Evolutionary conservation across 2,797 vertebrate species (phyloP), one percentile per base, ranked within the genome.

Genomic region (Myripristis jacobus): DNA sequence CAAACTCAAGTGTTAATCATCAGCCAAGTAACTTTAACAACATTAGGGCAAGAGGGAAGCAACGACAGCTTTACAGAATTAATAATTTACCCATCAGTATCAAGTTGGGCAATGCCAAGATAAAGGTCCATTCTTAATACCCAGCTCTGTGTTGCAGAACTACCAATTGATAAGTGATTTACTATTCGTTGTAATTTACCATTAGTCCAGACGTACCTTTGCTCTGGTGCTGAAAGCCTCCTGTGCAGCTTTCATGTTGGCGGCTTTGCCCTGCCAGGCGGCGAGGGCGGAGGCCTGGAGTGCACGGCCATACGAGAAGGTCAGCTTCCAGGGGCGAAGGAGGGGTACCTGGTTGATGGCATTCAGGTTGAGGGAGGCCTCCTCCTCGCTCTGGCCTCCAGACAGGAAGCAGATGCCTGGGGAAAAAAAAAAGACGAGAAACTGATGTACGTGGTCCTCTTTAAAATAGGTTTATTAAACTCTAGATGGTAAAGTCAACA

Each of bases 301-400:
- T 59, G 98, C 97, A 53, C 97, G 95, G 51, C 97, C 97, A 0
- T 97, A 99, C 0, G 98, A 99, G 90, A 99, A 99, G 61, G 95
- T 97, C 83, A 99, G 89, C 84, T 97, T 98, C 97, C 97, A 99
- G 50, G 97, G 97, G 25, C 92, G 96, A 43, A 89, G 87, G 56
- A 98, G 92, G 73, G 94, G 93, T 24, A 93, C 95, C 84, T 95
- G 95, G 87, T 99, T 99, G 88, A 99, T 98, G 75, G 97, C 96
- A 0, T 95, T 99, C 68, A 99, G 93, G 86, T 99, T 96, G 78
- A 96, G 78, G 15, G 98, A 97, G 25, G 98, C 97, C 77, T 99
- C 97, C 82, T 99, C 98, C 89, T 99, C 97, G 50, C 97, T 99
- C 92, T 99, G 98, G 50, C 98, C 98, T 73, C 98, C 97, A 60